Evolutionary conservation across 2,888 invertebrate species (phyloP).

Genomic region (Pseudanteris insignis): DNA sequence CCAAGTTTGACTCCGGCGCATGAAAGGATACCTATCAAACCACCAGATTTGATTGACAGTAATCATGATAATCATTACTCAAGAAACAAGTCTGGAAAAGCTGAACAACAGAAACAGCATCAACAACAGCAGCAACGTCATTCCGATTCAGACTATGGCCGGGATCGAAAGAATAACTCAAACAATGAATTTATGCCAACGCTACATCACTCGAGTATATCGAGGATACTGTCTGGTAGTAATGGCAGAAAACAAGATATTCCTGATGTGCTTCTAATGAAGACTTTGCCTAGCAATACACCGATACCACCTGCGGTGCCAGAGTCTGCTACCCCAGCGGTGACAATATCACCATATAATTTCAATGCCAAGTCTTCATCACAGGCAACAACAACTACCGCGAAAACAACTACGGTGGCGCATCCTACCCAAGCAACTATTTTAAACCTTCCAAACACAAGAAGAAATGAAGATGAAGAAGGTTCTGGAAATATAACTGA

Average conservation of each 20-base stretch:
- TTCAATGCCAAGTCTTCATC: conserved; percentile 53
- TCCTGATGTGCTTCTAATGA: conserved; percentile 76
- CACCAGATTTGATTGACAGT: conserved; percentile 69
- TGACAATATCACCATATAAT: conserved; percentile 34
- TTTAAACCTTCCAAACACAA: conserved; percentile 60
- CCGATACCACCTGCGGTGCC: conserved; percentile 42
- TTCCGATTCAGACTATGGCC: conserved; percentile 35
- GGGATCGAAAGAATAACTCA: conserved; percentile 53
- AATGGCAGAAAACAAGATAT: conserved; percentile 86
- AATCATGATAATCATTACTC: conserved; percentile 52
- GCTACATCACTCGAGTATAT: conserved; percentile 83
- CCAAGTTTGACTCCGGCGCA: conserved; percentile 84
- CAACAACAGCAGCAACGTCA: conserved; percentile 32
- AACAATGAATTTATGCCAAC: conserved; percentile 76
- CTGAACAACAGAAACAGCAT: conserved; percentile 36
- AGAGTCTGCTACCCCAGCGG: conserved; percentile 18
- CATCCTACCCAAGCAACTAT: conserved; percentile 60
- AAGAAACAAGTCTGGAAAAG: conserved; percentile 52
- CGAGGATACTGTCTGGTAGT: conserved; percentile 84
- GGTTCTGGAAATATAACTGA: conserved; percentile 47
- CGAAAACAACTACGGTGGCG: conserved; percentile 41
- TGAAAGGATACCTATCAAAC: conserved; percentile 84
- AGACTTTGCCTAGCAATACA: conserved; percentile 61
- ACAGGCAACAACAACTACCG: conserved; percentile 15
- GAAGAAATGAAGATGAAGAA: conserved; percentile 53